Percentiles rank a stretch among this genome's conserved stretches.
phyloP scores from a whole-genome alignment of 2,797 vertebrate genomes.

The Bufotes viridis region DNA sequence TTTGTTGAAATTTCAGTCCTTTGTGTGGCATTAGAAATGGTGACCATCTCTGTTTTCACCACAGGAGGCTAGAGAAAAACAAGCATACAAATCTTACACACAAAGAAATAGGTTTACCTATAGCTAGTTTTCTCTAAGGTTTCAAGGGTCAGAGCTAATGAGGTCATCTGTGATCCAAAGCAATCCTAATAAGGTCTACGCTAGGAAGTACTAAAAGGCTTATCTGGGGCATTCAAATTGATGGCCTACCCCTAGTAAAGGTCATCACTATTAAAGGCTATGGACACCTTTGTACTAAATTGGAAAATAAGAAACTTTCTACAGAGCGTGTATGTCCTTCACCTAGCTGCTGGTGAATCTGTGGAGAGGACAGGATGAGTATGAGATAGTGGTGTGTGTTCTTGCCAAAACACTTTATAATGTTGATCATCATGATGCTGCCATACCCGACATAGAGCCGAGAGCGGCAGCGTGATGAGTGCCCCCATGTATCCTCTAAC shows the following conservation, averaged over 20 bases:
- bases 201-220: too few species aligned
- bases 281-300: too few species aligned
- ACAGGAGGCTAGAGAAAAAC: conserved; percentile 88
- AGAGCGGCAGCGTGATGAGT: too few species aligned
- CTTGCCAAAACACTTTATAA: background rate
- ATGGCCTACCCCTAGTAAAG: too few species aligned
- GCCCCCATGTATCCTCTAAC: too few species aligned
- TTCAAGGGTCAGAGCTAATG: background rate
- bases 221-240: too few species aligned
- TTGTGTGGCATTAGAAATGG: conserved; percentile 96
- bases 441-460: too few species aligned
- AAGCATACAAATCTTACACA: conserved; percentile 36
- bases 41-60: conserved; percentile 99
- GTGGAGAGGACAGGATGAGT: too few species aligned
- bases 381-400: background rate
- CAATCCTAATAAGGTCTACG: background rate
- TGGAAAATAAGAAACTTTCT: too few species aligned
- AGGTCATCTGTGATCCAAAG: background rate
- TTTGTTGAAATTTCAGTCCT: conserved; percentile 98
- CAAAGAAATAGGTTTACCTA: background rate
- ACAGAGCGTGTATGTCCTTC: too few species aligned
- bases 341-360: too few species aligned
- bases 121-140: background rate
- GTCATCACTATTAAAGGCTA: too few species aligned
- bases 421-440: background rate